These are phyloP conservation scores for Leucophenga varia DNA, from an alignment of 1,140 invertebrate genomes.

Conservation along the genomic window DNA sequence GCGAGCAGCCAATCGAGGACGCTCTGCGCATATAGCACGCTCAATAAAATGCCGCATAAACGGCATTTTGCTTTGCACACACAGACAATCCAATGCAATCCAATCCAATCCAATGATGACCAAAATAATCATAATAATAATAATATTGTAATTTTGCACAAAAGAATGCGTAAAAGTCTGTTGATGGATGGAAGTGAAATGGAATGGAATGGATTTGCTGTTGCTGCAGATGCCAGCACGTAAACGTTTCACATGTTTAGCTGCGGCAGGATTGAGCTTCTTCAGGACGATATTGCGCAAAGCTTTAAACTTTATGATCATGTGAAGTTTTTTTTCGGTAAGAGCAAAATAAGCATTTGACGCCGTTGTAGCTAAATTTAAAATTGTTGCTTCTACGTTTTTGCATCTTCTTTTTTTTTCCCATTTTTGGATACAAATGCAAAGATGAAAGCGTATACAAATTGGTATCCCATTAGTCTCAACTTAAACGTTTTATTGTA, in stretches of 20 bases:
- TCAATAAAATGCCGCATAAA: too few species aligned
- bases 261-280: conserved; percentile 5
- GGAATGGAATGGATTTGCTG: not conserved
- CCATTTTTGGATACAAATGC: too few species aligned
- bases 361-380: too few species aligned
- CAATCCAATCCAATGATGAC: conserved; percentile 10
- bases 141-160: conserved; percentile 46
- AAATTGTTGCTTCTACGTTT: too few species aligned
- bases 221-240: conserved; percentile 40
- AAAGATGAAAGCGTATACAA: conserved; percentile 34
- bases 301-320: conserved; percentile 33
- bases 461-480: conserved; percentile 48
- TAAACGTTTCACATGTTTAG: conserved; percentile 40
- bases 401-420: too few species aligned
- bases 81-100: too few species aligned
- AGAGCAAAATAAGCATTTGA: too few species aligned
- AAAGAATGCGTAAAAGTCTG: conserved; percentile 28
- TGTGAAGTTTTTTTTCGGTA: conserved; percentile 47
- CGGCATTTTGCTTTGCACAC: too few species aligned
- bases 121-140: conserved; percentile 30
- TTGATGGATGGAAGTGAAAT: not conserved
- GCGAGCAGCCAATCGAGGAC: too few species aligned
- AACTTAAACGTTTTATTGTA: conserved; percentile 51
- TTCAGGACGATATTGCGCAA: conserved; percentile 25
- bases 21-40: too few species aligned